phyloP scores from a whole-genome alignment of 2,797 vertebrate genomes.

The Helostoma temminkii region DNA sequence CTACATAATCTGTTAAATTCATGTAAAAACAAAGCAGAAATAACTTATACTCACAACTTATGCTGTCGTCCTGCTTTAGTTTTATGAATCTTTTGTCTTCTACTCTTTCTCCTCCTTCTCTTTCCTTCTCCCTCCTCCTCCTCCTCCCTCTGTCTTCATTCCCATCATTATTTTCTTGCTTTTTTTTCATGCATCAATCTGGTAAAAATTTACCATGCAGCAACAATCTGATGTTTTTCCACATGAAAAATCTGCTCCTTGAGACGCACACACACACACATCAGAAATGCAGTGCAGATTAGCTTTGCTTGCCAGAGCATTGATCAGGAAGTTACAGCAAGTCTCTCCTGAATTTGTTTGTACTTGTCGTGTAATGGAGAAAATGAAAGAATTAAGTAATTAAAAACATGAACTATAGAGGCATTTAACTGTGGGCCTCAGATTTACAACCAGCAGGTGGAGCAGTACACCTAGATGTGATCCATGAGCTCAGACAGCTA shows the following conservation, averaged over 20 bases:
- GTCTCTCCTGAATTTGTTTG: neutral
- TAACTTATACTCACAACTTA: constrained; percentile 80
- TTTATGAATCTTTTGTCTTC: constrained; percentile 81
- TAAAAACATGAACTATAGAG: neutral
- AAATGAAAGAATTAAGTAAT: neutral
- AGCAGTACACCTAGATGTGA: constrained; percentile 24
- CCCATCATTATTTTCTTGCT: constrained; percentile 54
- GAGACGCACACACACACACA: neutral
- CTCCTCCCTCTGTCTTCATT: constrained; percentile 51
- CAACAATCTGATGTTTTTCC: constrained; percentile 4
- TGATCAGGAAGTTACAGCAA: no score
- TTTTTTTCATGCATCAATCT: constrained; percentile 30
- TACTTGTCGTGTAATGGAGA: neutral
- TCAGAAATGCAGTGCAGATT: neutral
- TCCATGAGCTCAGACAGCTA: neutral
- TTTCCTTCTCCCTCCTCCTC: constrained; percentile 53
- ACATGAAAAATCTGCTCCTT: neutral
- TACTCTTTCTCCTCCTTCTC: constrained; percentile 73
- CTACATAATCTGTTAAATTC: constrained; percentile 39
- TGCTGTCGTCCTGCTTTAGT: constrained; percentile 79
- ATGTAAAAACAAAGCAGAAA: constrained; percentile 58
- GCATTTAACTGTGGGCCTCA: neutral
- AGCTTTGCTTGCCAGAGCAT: no score
- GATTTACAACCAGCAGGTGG: constrained; percentile 62
- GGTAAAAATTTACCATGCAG: constrained; percentile 10